A percentile compares a stretch with the other conserved stretches of the same genome.
phyloP scores from a whole-genome alignment of 2,888 invertebrate genomes.

The Andrena bicolor region DNA sequence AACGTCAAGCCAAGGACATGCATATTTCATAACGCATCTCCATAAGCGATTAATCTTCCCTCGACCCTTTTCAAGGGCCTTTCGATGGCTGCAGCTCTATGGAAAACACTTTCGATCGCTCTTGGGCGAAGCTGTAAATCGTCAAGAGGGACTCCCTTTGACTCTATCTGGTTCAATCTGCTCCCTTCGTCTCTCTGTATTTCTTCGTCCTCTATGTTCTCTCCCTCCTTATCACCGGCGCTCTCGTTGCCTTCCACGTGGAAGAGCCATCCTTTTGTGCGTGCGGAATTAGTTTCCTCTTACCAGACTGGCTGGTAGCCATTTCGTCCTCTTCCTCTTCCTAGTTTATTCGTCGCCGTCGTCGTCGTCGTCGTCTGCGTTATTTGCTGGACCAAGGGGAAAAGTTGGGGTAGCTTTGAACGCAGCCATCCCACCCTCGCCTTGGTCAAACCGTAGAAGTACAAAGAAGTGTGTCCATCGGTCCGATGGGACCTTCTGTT shows the following conservation, averaged over 20 bases:
- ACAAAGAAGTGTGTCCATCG: slow-evolving; percentile 10
- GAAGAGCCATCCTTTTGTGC: slow-evolving; percentile 70
- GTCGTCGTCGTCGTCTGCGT: slow-evolving; percentile 48
- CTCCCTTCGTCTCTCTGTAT: slow-evolving; percentile 44
- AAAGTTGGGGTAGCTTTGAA: slow-evolving; percentile 38
- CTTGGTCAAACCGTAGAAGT: background rate
- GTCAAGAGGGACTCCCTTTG: slow-evolving; percentile 32
- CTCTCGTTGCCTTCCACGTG: slow-evolving; percentile 45
- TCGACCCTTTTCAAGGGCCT: slow-evolving; percentile 27
- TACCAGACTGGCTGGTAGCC: slow-evolving; percentile 51
- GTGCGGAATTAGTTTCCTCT: slow-evolving; percentile 73
- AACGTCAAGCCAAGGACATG: slow-evolving; percentile 35
- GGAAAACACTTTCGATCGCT: slow-evolving; percentile 55
- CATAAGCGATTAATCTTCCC: slow-evolving; percentile 55
- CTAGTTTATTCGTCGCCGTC: slow-evolving; percentile 45
- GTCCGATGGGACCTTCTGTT: background rate
- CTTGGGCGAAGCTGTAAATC: slow-evolving; percentile 37
- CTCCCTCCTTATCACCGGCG: slow-evolving; percentile 24
- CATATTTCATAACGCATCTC: slow-evolving; percentile 60
- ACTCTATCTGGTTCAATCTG: slow-evolving; percentile 52
- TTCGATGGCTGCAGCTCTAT: slow-evolving; percentile 29
- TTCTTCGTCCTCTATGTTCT: slow-evolving; percentile 14
- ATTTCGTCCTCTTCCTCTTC: slow-evolving; percentile 58
- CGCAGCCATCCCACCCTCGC: background rate
- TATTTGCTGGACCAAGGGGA: slow-evolving; percentile 64